Conservation (phyloP, 1,140 invertebrate genomes). For the Aphis gossypii region DNA sequence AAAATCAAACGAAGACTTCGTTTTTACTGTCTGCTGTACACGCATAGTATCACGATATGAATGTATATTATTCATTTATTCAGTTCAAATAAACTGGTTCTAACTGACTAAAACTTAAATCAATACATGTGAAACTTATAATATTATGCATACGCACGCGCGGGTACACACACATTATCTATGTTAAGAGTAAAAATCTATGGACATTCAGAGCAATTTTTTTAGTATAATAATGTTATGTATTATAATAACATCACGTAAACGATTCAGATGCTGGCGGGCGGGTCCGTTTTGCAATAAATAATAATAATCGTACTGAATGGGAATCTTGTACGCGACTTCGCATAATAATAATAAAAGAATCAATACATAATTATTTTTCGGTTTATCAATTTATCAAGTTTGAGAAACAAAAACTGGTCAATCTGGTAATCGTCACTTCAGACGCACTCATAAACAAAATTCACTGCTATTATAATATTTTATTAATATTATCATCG, state of each 20-base stretch:
- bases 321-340: neutral
- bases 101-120: conserved; percentile 14
- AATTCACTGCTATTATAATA: neutral
- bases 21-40: neutral
- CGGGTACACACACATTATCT: neutral
- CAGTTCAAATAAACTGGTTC: neutral
- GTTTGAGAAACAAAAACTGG: neutral
- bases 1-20: neutral
- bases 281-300: neutral
- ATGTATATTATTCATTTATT: neutral
- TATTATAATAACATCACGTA: conserved; percentile 16
- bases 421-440: neutral
- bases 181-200: neutral
- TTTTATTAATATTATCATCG: neutral
- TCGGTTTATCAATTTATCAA: neutral
- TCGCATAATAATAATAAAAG: neutral
- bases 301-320: neutral
- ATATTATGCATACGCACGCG: neutral
- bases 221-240: neutral
- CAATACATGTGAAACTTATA: neutral
- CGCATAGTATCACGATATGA: neutral
- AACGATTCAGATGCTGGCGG: neutral
- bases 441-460: neutral
- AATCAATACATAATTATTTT: conserved; percentile 7
- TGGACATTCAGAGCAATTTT: neutral